Base-by-base conservation (phyloP, 30 jellyfish, hydroid and myxozoan species). In the Cassiopea xamachana region DNA sequence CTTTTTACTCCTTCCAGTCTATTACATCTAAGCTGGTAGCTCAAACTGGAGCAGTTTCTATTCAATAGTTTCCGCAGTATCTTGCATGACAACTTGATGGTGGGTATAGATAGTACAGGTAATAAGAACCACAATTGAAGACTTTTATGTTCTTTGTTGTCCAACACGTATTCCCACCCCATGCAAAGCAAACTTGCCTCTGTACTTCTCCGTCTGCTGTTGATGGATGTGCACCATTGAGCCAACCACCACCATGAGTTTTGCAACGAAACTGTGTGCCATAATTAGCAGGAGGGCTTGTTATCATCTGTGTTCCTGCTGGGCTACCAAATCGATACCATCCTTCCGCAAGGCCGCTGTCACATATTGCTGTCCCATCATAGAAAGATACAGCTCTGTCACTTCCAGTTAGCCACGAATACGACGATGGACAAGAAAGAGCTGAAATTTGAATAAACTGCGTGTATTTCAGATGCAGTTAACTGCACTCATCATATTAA, bases 241-340 rank as follows among this genome's bases (percentile, higher is more conserved):
- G 71, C 90, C 90, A 82, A 18, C 90, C 90, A 45, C 81, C 90
- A 68, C 82, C 90, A 16, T 82, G 90, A 7, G 90, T 82, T 46
- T 47, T 69, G 74, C 90, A 82, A 18, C 90, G 79, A 70, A 19
- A 82, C 27, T 44, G 48, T 10, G 74, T 44, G 10, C 83, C 90
- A 82, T 39, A 71, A 18, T 58, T 76, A 4, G 58, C 1, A 8
- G 70, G 82, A 69, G 74, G 50, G 50, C 75, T 50, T 78, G 87
- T 78, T 7, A 10, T 48, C 87, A 78, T 78, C 1, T 19, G 45
- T 12, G 87, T 78, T 17, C 87, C 77, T 69, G 91, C 70, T 48
- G 96, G 88, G 46, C 87, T 60, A 17, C 60, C 71, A 17, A 78
- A 78, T 19, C 87, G 75, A 69, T 78, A 78, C 87, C 87, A 78